These are phyloP conservation scores for Ploceus nigricollis DNA, from an alignment of 2,113 vertebrate species.

Conservation along the genomic window DNA sequence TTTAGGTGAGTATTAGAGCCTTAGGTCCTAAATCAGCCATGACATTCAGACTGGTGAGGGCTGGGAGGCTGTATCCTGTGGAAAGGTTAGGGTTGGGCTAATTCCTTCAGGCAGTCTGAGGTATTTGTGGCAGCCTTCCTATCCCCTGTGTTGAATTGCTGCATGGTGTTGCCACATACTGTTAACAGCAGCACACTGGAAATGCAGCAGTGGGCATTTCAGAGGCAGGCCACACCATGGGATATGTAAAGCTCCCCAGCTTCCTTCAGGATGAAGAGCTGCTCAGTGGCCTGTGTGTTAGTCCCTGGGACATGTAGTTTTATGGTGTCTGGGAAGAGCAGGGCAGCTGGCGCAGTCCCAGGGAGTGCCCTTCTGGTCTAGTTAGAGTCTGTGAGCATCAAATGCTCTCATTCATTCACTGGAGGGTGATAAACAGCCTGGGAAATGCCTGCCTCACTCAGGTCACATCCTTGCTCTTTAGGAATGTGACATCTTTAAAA, in stretches of 20 bases:
- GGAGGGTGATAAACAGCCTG: slow-evolving; percentile 14
- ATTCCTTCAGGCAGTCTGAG: background rate
- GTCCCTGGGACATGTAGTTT: background rate
- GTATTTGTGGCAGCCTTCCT: background rate
- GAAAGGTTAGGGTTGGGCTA: background rate
- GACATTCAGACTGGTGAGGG: background rate
- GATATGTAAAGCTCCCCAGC: background rate
- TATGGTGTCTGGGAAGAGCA: background rate
- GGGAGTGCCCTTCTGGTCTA: slow-evolving; percentile 11
- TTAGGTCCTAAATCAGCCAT: background rate
- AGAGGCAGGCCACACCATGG: background rate
- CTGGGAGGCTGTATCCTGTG: background rate
- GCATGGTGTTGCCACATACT: background rate
- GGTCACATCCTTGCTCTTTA: slow-evolving; percentile 11
- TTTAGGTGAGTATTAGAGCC: background rate
- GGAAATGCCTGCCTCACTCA: slow-evolving; percentile 31
- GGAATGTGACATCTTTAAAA: slow-evolving; percentile 28
- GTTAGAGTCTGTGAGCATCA: background rate
- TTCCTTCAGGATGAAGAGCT: background rate
- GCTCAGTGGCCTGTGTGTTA: background rate
- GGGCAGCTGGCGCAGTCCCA: background rate
- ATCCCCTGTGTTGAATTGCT: background rate
- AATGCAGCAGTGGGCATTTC: background rate
- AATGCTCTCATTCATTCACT: background rate
- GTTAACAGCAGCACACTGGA: background rate